Base-by-base conservation (phyloP, 2,888 invertebrate species). In the Trichacis sp. region DNA sequence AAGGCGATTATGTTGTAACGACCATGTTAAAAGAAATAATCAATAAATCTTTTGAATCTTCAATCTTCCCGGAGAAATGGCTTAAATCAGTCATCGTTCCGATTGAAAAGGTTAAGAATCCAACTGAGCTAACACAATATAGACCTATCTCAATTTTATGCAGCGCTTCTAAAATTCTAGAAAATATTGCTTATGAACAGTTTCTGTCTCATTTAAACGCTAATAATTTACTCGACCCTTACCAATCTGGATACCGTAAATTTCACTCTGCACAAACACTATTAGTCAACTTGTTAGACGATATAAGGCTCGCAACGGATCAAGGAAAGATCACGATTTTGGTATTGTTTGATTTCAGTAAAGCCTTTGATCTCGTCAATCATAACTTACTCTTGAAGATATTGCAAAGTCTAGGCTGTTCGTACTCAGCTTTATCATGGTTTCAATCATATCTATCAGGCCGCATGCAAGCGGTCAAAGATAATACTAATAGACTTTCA, bases 401-500 rank as follows among this genome's bases (percentile, higher is more conserved):
- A 14, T 30, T 50, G 3, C 1, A n/a, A 2, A 1, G 1, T 18
- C 2, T 43, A 12, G 57, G 50, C 0, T 57, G 38, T 14, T 57
- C 42, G 2, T 1, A n/a, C 1, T 1, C 12, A 8, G 45, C 20
- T 4, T 1, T 50, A 11, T 8, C 1, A 1, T 57, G 57, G 50
- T 18, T 57, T 14, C 9, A 1, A 8, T 43, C 43, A 9, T 14
- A 4, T 43, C 53, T 4, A 14, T 14, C 1, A 9, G 12, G 42
- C 15, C 36, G 20, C n/a, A n/a, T n/a, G n/a, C n/a, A n/a, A n/a
- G n/a, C n/a, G n/a, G n/a, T n/a, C n/a, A n/a, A n/a, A n/a, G 1
- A 1, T 9, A 19, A n/a, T 6, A 15, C n/a, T 14, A 2, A 1
- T 6, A 55, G 55, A 9, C 56, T 57, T 3, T 57, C 63, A n/a